These are phyloP conservation scores for Phengaris alcon DNA, from an alignment of 2,888 invertebrate genomes.

Conservation along the genomic window DNA sequence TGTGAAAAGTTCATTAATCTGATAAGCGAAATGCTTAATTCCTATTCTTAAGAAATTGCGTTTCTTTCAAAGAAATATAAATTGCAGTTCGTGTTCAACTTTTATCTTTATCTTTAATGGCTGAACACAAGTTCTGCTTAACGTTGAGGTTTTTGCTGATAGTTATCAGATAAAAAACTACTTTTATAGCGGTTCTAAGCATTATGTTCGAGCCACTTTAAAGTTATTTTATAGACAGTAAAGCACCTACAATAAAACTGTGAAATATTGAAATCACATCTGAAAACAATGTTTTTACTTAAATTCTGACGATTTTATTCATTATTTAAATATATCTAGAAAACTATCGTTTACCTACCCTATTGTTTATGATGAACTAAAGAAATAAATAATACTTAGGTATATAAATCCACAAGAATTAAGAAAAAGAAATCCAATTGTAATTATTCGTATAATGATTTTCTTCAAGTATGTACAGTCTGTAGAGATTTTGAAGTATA, in stretches of 20 bases:
- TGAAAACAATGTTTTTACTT: no score
- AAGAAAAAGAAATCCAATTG: neutral
- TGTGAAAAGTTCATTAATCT: neutral
- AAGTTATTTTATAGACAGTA: neutral
- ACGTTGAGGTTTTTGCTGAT: neutral
- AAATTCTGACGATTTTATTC: no score
- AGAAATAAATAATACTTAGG: neutral
- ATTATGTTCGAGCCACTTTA: neutral
- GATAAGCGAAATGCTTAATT: neutral
- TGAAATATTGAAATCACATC: no score
- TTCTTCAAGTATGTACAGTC: neutral
- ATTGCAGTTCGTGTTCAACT: neutral
- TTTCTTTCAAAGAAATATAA: neutral
- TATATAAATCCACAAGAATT: neutral
- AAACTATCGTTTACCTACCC: no score
- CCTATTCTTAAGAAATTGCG: neutral
- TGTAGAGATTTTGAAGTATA: neutral
- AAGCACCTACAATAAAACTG: neutral
- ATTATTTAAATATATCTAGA: no score
- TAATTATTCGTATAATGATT: constrained; percentile 4
- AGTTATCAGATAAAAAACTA: constrained; percentile 6
- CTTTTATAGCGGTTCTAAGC: neutral
- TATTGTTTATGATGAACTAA: neutral
- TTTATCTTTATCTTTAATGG: constrained; percentile 3
- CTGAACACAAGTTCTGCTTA: neutral